Percentiles rank a stretch among this genome's conserved stretches.
phyloP scores from a whole-genome alignment of 2,113 vertebrate species.

The Daphoenositta chrysoptera region DNA sequence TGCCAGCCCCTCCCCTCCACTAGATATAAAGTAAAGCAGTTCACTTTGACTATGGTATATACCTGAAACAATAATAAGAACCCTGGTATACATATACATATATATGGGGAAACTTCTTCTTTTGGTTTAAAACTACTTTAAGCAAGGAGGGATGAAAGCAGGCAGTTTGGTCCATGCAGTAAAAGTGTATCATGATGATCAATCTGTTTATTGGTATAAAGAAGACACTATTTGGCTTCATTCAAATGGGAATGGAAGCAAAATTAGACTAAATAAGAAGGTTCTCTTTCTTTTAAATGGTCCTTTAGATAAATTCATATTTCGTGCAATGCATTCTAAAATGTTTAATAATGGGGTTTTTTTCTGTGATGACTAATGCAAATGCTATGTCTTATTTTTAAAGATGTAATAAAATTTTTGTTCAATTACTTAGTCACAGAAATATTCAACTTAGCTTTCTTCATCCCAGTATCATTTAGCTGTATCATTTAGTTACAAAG shows the following conservation, averaged over 20 bases:
- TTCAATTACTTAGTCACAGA: not conserved
- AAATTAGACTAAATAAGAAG: not conserved
- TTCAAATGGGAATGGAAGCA: not conserved
- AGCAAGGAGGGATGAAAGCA: not conserved
- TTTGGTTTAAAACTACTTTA: not conserved
- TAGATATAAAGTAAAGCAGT: not conserved
- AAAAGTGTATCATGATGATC: not conserved
- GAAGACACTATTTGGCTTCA: not conserved
- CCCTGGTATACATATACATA: not conserved
- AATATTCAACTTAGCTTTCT: not conserved
- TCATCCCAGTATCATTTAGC: not conserved
- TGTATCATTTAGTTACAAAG: not conserved
- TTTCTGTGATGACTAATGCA: not conserved
- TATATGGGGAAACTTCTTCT: not conserved
- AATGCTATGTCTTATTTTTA: conserved; percentile 5
- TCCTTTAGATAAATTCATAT: not conserved
- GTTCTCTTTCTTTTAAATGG: not conserved
- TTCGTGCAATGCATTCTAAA: not conserved
- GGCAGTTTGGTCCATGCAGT: not conserved
- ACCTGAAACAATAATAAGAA: not conserved
- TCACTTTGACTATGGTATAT: not conserved
- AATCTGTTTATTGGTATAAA: not conserved
- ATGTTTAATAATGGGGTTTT: not conserved
- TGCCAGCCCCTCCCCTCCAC: not conserved
- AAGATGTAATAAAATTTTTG: not conserved